Percentiles rank a stretch among this genome's conserved stretches.
These are phyloP conservation scores for Dreissena rostriformis DNA, from an alignment of 1,140 invertebrate species.

Conservation along the genomic window DNA sequence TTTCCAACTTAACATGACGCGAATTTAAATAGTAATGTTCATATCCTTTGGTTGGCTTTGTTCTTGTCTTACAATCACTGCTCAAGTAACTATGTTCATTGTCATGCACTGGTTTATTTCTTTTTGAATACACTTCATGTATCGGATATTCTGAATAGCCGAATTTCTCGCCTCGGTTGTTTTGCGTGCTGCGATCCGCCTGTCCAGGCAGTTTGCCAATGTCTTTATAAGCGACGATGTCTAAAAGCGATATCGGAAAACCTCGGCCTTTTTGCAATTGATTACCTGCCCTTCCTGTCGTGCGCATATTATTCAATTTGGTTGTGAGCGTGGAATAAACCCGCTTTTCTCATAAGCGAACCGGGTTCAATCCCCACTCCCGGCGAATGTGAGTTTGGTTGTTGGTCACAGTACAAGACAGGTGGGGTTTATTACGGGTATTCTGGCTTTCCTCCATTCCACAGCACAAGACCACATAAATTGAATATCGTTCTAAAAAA, in stretches of 20 bases:
- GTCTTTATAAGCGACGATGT: background rate
- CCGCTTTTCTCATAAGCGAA: too few species aligned
- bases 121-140: constrained; percentile 14
- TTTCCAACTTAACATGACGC: too few species aligned
- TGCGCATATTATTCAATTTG: too few species aligned
- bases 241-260: constrained; percentile 31
- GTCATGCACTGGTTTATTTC: background rate
- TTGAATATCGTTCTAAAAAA: too few species aligned
- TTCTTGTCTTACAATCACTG: constrained; percentile 3
- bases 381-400: too few species aligned
- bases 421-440: too few species aligned
- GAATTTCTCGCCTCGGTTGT: constrained; percentile 11
- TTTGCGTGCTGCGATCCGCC: background rate
- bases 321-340: too few species aligned
- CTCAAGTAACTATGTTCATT: constrained; percentile 25
- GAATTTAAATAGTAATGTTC: too few species aligned
- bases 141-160: constrained; percentile 21
- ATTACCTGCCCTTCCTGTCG: background rate
- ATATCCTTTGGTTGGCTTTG: background rate
- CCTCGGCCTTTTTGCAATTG: constrained; percentile 3
- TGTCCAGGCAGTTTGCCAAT: background rate
- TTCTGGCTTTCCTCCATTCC: too few species aligned
- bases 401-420: too few species aligned
- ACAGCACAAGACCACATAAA: too few species aligned
- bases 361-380: background rate